Conservation (phyloP, 1,140 invertebrate genomes). For the Ditylenchus dipsaci region DNA sequence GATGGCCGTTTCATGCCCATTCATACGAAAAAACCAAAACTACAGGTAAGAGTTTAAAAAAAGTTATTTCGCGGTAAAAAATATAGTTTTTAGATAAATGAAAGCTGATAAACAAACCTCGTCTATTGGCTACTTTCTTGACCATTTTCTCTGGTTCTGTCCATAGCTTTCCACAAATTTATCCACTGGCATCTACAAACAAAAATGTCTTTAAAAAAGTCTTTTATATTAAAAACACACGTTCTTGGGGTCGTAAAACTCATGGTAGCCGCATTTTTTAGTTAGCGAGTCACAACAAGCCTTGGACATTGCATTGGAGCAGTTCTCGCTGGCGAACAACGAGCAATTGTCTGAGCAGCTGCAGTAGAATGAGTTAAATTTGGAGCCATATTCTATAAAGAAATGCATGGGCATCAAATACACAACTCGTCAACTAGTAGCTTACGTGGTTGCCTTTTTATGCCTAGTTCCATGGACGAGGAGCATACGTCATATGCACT, state of each 20-base stretch:
- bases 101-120: background rate
- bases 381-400: background rate
- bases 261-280: background rate
- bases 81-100: too few species aligned
- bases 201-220: background rate
- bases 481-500: background rate
- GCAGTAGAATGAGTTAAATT: background rate
- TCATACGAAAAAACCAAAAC: too few species aligned
- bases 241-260: background rate
- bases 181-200: background rate
- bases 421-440: too few species aligned
- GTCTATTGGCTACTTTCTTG: background rate
- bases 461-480: background rate
- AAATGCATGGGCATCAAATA: too few species aligned
- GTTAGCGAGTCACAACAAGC: background rate
- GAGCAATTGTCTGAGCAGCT: background rate
- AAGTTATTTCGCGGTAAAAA: too few species aligned
- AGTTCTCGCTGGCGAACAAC: background rate
- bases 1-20: too few species aligned
- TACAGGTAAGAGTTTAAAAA: too few species aligned
- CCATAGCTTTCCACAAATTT: background rate
- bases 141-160: conserved; percentile 2
- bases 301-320: background rate
- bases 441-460: background rate
- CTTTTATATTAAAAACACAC: background rate